Base-by-base conservation (phyloP, 2,797 vertebrate species). In the Holocentrus rufus region DNA sequence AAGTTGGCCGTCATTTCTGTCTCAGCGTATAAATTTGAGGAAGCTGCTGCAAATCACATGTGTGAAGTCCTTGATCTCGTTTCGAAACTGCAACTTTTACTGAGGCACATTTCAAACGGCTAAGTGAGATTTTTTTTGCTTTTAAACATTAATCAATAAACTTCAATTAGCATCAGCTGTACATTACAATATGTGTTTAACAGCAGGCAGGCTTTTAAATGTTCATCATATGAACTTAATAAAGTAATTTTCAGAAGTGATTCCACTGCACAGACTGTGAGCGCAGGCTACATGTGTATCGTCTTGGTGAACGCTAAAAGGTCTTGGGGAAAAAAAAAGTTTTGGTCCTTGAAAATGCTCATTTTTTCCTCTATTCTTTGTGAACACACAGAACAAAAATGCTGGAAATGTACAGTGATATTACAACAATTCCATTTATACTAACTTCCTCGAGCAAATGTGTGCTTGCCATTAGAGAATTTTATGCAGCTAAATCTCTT, bases 1-100 rank as follows among this genome's bases (percentile, higher is more conserved):
- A 72, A 88, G 84, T 74, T 66, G 79, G 72, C 83, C 82, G 91
- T 90, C 86, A 66, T 83, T 82, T 85, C 85, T 68, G 80, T 89
- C 82, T 84, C 46, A 1, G 11, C 34, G 30, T 77, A 80, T 82
- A 65, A 20, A 78, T 78, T 72, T 56, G 69, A 80, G 61, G 57
- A 77, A 76, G 81, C 76, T 83, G 78, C 79, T 44, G 67, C 84
- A 79, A 85, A 91, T 90, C 80, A 86, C 84, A 83, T 60, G 54
- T 80, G 80, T 77, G 59, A 69, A 69, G 76, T 80, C 34, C 69
- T 88, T 89, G 73, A 90, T 87, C 83, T 85, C 36, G 3, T 54
- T 73, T 80, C 54, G 52, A 67, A 81, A 75, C 44, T 42, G 25
- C 53, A 66, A 84, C 76, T 85, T 83, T 80, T 80, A 75, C 54